Evolutionary conservation across 2,888 invertebrate species (phyloP), one percentile per base, ranked within the genome.

Genomic region (Theodoxus fluviatilis): DNA sequence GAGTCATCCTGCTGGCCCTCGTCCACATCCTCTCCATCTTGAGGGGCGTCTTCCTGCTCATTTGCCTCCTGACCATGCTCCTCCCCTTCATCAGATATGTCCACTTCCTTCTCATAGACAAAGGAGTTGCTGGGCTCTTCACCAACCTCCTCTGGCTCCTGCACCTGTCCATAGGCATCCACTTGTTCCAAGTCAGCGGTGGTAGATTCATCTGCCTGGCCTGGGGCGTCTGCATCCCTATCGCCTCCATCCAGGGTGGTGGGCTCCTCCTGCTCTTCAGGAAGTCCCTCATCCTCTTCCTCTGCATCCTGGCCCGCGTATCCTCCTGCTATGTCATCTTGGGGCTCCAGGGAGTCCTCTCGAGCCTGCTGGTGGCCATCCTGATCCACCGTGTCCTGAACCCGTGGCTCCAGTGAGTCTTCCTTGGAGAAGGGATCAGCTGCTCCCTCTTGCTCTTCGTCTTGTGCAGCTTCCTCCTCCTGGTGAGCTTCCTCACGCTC

Each of bases 401-500:
- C n/a, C n/a, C n/a, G n/a, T 40, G 40, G 65, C 43, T 65, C 65
- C 3, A 65, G 31, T 22, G 65, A 65, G 28, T 65, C 65, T 65
- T 65, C 65, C 22, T 47, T 40, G 38, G 65, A 65, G n/a, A n/a
- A n/a, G n/a, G n/a, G n/a, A n/a, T n/a, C n/a, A n/a, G n/a, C n/a
- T 43, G 28, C 61, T 15, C 52, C 37, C 55, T 71, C 71, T 25
- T 68, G 71, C n/a, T 74, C 73, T 33, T 75, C 73, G 66, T 71
- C 70, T 15, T 68, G 40, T 40, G 68, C 43, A 6, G 64, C 35
- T 66, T 73, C 72, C 4, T 73, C 73, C 40, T 55, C 70, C 66
- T 73, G 73, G n/a, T 75, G 59, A 47, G 73, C 76, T 71, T 77
- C 78, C 55, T 80, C 76, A 71, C 77, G 76, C 33, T 77, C 78